Percentiles rank a stretch among this genome's conserved stretches.
Conservation (phyloP, 2,888 invertebrate genomes). For the Bombyx huttoni region DNA sequence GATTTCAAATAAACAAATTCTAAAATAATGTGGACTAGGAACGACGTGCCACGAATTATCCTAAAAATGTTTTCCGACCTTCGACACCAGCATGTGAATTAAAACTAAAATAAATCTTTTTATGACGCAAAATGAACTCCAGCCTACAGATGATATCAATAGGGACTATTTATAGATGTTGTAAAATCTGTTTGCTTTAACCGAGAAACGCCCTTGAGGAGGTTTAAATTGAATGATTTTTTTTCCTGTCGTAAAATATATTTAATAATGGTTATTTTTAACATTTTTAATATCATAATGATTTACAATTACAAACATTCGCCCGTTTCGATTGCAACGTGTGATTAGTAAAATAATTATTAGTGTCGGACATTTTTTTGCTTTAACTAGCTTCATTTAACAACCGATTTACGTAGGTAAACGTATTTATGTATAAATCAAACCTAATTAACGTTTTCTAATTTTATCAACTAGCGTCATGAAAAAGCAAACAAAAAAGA, state of each 20-base stretch:
- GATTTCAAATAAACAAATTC: too few species aligned
- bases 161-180: constrained; percentile 42
- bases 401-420: background rate
- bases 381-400: background rate
- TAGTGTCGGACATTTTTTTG: too few species aligned
- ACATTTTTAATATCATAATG: too few species aligned
- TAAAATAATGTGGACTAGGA: too few species aligned
- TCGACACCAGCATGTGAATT: constrained; percentile 21
- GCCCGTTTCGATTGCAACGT: too few species aligned
- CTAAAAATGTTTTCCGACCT: constrained; percentile 16
- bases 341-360: too few species aligned
- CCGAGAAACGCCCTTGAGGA: constrained; percentile 46
- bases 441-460: background rate
- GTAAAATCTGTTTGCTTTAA: constrained; percentile 51
- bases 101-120: constrained; percentile 24
- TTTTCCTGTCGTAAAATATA: too few species aligned
- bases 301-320: too few species aligned
- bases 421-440: background rate
- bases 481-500: too few species aligned
- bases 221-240: constrained; percentile 19
- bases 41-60: background rate
- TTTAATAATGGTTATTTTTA: too few species aligned
- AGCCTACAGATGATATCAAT: constrained; percentile 31
- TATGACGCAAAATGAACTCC: constrained; percentile 39
- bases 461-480: background rate